A percentile compares a stretch with the other conserved stretches of the same genome.
Evolutionary conservation across 2,113 vertebrate species (phyloP).

Genomic region (Scalopus aquaticus): DNA sequence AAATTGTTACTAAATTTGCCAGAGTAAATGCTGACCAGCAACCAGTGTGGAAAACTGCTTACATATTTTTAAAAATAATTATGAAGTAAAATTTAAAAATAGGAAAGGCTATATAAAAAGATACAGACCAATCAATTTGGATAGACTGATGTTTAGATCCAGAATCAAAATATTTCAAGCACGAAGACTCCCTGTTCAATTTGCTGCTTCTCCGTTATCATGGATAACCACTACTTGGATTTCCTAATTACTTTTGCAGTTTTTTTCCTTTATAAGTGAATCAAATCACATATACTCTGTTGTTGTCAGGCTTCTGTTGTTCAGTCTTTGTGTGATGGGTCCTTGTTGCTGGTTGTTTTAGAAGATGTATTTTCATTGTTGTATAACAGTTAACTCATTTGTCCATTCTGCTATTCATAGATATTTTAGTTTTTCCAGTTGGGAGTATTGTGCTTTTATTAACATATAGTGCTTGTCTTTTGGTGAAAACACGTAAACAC

Average conservation of each 20-base stretch:
- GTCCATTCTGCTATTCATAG: background rate
- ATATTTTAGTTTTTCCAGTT: background rate
- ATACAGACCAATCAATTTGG: background rate
- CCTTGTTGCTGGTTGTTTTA: background rate
- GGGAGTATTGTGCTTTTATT: background rate
- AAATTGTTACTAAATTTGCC: no score
- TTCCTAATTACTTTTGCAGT: background rate
- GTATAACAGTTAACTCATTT: background rate
- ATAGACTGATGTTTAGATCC: background rate
- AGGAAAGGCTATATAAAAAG: background rate
- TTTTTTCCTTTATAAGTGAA: background rate
- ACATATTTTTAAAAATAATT: background rate
- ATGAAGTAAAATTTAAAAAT: constrained; percentile 3
- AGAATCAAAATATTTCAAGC: background rate
- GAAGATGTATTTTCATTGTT: background rate
- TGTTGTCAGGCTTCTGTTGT: background rate
- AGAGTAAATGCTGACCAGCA: no score
- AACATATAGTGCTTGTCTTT: no score
- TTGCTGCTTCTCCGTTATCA: background rate
- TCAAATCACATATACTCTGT: background rate
- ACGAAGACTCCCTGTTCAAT: no score
- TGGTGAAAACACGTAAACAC: no score
- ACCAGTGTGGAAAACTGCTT: background rate
- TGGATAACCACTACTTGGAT: background rate
- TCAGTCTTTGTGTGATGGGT: background rate